Conservation (phyloP, 2,888 invertebrate species). For the Caenorhabditis sinica region DNA sequence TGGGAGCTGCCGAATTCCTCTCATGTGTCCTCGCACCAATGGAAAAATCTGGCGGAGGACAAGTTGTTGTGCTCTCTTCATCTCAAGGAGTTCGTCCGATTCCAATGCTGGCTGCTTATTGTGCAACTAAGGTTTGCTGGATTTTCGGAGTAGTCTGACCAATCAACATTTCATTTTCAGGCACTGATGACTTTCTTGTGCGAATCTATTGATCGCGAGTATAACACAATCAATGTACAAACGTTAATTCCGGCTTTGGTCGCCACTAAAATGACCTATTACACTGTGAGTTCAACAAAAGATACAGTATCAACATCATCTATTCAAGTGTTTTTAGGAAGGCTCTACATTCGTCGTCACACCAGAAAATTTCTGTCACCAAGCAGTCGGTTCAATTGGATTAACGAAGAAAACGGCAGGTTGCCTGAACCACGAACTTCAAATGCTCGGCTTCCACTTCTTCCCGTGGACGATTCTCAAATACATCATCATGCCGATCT, state of each 20-base stretch:
- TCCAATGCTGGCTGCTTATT: constrained; percentile 82
- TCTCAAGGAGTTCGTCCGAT: constrained; percentile 81
- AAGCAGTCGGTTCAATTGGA: constrained; percentile 80
- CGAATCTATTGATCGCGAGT: constrained; percentile 81
- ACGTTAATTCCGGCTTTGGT: constrained; percentile 81
- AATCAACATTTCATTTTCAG: constrained; percentile 37
- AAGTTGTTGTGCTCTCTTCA: constrained; percentile 81
- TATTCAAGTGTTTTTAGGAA: constrained; percentile 63
- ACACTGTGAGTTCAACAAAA: constrained; percentile 73
- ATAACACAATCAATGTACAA: constrained; percentile 80
- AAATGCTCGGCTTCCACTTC: constrained; percentile 80
- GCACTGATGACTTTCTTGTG: constrained; percentile 80
- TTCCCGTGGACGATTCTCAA: constrained; percentile 82
- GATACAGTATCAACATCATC: neutral
- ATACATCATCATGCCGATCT: constrained; percentile 82
- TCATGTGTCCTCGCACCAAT: constrained; percentile 80
- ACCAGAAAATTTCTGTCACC: constrained; percentile 79
- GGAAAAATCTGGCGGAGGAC: constrained; percentile 82
- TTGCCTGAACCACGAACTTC: constrained; percentile 82
- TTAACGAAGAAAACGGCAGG: constrained; percentile 78
- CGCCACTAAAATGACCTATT: constrained; percentile 83
- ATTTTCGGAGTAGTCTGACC: too few species aligned
- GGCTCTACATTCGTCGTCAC: constrained; percentile 81
- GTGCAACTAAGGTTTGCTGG: constrained; percentile 76
- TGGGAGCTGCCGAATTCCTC: constrained; percentile 82